Evolutionary conservation across 2,113 vertebrate species (phyloP), one percentile per base, ranked within the genome.

Genomic region (Cephalopholis sonnerati): DNA sequence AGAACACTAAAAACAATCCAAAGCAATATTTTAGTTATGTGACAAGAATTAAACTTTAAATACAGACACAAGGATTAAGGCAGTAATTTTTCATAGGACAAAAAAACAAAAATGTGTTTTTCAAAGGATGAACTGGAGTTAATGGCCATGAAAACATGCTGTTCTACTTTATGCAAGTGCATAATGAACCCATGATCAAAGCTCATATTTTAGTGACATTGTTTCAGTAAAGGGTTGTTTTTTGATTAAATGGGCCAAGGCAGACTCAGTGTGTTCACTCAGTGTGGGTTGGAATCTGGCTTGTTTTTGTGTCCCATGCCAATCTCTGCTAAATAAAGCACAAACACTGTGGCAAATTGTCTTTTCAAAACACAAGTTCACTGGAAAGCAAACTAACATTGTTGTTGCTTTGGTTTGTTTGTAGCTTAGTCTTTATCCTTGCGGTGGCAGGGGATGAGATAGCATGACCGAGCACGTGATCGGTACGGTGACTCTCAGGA

Each of bases 141-240:
- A 82, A 66, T 55, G 46, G 25, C 74, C 65, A 61, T 81, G 36
- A 67, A 69, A 81, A 64, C 57, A 25, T 79, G 59, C 59, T 65
- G 39, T 32, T 68, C 44, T 55, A 46, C 50, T 74, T 73, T 18
- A 58, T 53, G n/a, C 3, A 16, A 69, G 32, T 16, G 44, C 50
- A 83, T 80, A 80, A 69, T 77, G 65, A 73, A 69, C 11, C 51
- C 15, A 59, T 67, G 77, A 89, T 81, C 51, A 86, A 82, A 84
- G 65, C 78, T 59, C 39, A 83, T 25, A 55, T 50, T 46, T 48
- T 25, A 53, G 62, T 48, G 46, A 54, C 46, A 83, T 25, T 78
- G 72, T 74, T 89, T 78, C 46, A 29, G 59, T 76, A 58, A 70
- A 84, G 8, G 36, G 44, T 41, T 59, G 17, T 74, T 65, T 68